phyloP scores from a whole-genome alignment of 2,113 vertebrate genomes.

The Nothocercus julius region DNA sequence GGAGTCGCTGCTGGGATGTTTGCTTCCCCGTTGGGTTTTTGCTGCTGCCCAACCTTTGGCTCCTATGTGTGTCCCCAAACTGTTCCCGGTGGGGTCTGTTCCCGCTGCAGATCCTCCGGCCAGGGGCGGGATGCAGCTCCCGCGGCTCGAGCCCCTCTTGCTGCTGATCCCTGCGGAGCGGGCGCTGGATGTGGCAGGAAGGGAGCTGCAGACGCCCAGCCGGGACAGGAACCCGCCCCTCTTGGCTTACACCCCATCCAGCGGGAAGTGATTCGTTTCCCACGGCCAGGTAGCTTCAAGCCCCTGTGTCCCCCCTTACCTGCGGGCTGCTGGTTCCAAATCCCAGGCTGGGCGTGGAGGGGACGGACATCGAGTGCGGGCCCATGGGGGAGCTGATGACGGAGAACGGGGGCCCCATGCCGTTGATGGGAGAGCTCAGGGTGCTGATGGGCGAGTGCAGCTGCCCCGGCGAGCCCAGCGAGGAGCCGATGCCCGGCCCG shows the following conservation, averaged over 20 bases:
- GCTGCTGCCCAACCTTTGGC: background rate
- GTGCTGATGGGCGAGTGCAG: slow-evolving; percentile 95
- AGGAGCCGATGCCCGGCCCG: slow-evolving; percentile 82
- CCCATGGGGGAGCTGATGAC: slow-evolving; percentile 98
- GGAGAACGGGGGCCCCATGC: slow-evolving; percentile 94
- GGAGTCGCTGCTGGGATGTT: background rate
- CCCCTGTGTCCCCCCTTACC: slow-evolving; percentile 73
- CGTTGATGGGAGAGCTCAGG: slow-evolving; percentile 92
- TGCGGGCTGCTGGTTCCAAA: slow-evolving; percentile 93
- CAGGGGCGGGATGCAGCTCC: no score
- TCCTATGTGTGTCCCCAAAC: background rate
- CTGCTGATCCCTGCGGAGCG: background rate
- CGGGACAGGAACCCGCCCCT: fast-evolving
- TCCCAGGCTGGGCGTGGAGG: slow-evolving; percentile 87
- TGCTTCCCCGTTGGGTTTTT: background rate
- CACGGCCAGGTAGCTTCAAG: background rate
- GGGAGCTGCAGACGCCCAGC: background rate
- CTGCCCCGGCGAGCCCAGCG: slow-evolving; percentile 86
- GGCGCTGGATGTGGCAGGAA: background rate
- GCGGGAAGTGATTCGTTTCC: background rate
- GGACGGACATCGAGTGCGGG: slow-evolving; percentile 88
- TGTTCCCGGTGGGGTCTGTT: background rate
- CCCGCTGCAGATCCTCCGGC: background rate
- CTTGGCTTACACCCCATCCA: fast-evolving
- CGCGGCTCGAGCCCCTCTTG: no score